Conservation (phyloP, 2,888 invertebrate genomes). For the Prosapia bicincta region DNA sequence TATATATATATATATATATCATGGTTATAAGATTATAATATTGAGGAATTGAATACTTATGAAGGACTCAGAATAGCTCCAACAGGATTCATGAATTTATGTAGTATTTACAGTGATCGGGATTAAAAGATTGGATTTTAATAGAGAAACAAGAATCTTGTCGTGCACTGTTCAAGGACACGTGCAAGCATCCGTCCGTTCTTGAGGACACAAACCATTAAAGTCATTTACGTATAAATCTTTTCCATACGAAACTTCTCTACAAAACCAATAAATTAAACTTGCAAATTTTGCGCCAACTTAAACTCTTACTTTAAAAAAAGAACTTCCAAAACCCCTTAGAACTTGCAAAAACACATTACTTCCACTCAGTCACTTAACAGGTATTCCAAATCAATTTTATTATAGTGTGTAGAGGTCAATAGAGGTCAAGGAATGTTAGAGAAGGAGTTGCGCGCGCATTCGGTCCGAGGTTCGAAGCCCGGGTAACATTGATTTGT, state of each 20-base stretch:
- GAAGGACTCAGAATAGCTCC: too few species aligned
- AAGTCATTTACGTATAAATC: too few species aligned
- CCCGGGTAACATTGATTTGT: constrained; percentile 22
- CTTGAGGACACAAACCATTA: too few species aligned
- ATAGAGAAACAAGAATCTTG: too few species aligned
- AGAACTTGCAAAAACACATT: neutral
- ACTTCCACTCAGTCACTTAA: neutral
- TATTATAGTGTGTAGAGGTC: neutral
- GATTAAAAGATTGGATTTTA: too few species aligned
- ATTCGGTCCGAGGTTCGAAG: neutral
- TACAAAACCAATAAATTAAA: neutral
- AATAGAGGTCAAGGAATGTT: neutral
- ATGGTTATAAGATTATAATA: too few species aligned
- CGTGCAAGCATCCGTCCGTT: too few species aligned
- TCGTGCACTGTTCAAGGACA: too few species aligned
- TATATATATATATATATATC: too few species aligned
- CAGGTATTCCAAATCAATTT: neutral
- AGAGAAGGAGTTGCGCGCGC: neutral
- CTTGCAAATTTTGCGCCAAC: neutral
- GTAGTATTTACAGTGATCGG: too few species aligned
- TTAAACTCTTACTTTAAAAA: neutral
- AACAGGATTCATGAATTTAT: too few species aligned
- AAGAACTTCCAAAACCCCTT: neutral
- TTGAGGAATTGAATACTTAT: too few species aligned
- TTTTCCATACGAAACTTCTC: neutral